Percentiles rank a stretch among this genome's conserved stretches.
phyloP scores from a whole-genome alignment of 2,888 invertebrate genomes.

The Tenthredo mesomela region DNA sequence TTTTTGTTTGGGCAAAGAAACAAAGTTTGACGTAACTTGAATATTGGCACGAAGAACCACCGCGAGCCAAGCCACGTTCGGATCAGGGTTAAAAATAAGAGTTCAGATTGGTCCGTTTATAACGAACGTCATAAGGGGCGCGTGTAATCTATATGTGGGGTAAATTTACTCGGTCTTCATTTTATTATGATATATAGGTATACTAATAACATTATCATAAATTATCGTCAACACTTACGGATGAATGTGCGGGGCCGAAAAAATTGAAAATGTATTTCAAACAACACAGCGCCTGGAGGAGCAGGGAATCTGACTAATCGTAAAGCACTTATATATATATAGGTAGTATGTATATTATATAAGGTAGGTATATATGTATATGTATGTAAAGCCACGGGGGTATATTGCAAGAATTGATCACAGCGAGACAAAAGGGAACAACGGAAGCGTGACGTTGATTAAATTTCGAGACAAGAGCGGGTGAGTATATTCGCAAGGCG shows the following conservation, averaged over 20 bases:
- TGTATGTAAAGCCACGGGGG: too few relatives aligned
- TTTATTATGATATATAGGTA: neutral
- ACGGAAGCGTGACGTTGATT: constrained; percentile 6
- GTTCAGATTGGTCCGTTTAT: neutral
- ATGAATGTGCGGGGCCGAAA: neutral
- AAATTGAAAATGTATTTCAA: neutral
- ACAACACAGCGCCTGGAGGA: neutral
- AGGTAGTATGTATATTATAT: too few relatives aligned
- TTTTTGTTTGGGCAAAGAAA: neutral
- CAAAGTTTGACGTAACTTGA: neutral
- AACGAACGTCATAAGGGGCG: neutral
- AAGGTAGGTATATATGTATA: too few relatives aligned
- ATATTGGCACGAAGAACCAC: neutral
- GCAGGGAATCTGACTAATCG: neutral
- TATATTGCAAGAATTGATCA: neutral
- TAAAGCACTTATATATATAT: neutral
- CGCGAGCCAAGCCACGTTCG: neutral
- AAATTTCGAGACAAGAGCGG: constrained; percentile 1
- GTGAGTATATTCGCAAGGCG: neutral
- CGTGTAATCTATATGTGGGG: neutral
- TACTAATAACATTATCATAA: neutral
- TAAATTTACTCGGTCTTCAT: neutral
- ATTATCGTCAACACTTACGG: constrained; percentile 13
- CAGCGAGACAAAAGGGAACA: constrained; percentile 9
- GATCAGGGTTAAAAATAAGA: neutral